Evolutionary conservation across 2,797 vertebrate species (phyloP), one percentile per base, ranked within the genome.

Genomic region (Chrosomus eos): DNA sequence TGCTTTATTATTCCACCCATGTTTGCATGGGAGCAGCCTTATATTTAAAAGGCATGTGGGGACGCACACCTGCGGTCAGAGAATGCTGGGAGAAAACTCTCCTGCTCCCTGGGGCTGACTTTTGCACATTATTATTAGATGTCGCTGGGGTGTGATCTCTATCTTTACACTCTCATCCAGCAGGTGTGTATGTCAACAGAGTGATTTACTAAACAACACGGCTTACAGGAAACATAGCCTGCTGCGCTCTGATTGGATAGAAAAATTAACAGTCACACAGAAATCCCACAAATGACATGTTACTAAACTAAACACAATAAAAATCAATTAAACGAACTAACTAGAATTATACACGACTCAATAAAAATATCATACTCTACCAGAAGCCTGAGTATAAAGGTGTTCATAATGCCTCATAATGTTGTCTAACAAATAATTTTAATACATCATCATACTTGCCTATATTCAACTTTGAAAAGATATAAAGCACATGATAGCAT

Each of bases 121-220:
- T 84, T 84, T 71, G 75, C 75, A 72, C 83, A 79, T 78, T 78
- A 71, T 79, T 84, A 58, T 84, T 78, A 31, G 21, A 79, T 45
- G 53, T 48, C 10, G 11, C 53, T 31, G 75, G 53, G 66, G 38
- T 79, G 38, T 78, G 83, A 84, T 72, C 75, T 79, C 53, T 31
- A 79, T 84, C 75, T 84, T 78, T 79, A 62, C 51, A 60, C 66
- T 48, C 66, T 60, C 40, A 60, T 79, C 66, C 67, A 60, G 83
- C 67, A 79, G 66, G 66, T 71, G 64, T 60, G 74, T 33, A 45
- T 68, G 53, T 51, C 64, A 55, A 33, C 67, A 79, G 73, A 82
- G n/a, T 82, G 73, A 83, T 76, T 77, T 68, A 67, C 64, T 28
- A 31, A 55, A 43, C 64, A 81, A 58, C 51, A 33, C 38, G 3